phyloP scores from a whole-genome alignment of 2,888 invertebrate species.

The Drosophila aldrichi region DNA sequence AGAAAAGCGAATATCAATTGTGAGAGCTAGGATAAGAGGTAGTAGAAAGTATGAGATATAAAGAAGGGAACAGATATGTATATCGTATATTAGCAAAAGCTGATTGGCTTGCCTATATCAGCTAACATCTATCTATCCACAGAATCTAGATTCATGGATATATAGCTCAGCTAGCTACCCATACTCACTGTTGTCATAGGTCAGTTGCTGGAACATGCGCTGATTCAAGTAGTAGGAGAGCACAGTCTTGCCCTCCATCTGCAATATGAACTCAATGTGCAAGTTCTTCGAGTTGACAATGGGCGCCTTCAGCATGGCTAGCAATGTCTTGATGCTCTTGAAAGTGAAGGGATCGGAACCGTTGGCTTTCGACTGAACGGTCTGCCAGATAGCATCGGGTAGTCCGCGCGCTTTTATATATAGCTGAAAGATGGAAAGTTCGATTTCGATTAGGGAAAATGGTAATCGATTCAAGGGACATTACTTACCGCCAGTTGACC shows the following conservation, averaged over 20 bases:
- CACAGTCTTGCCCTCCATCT: constrained; percentile 89
- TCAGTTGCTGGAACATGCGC: constrained; percentile 88
- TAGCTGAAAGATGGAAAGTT: constrained; percentile 84
- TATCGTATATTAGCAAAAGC: too few relatives aligned
- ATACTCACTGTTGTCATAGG: constrained; percentile 88
- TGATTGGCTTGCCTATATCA: neutral
- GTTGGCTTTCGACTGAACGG: constrained; percentile 83
- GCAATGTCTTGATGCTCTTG: constrained; percentile 86
- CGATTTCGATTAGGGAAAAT: neutral
- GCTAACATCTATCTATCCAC: neutral
- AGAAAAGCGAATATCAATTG: neutral
- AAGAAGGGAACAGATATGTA: too few relatives aligned
- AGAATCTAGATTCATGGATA: too few relatives aligned
- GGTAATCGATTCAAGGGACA: neutral
- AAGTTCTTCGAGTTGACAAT: constrained; percentile 86
- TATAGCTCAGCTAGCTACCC: neutral
- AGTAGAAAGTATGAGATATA: too few relatives aligned
- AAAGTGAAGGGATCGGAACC: constrained; percentile 86
- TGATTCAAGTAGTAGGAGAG: constrained; percentile 89
- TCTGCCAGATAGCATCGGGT: constrained; percentile 86
- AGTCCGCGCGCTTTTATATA: constrained; percentile 87
- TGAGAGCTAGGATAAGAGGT: neutral
- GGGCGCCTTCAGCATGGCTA: constrained; percentile 86
- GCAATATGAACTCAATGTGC: constrained; percentile 89
- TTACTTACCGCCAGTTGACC: constrained; percentile 87